A percentile compares a stretch with the other conserved stretches of the same genome.
These are phyloP conservation scores for Lamprotornis superbus DNA, from an alignment of 2,113 vertebrate species.

Conservation along the genomic window DNA sequence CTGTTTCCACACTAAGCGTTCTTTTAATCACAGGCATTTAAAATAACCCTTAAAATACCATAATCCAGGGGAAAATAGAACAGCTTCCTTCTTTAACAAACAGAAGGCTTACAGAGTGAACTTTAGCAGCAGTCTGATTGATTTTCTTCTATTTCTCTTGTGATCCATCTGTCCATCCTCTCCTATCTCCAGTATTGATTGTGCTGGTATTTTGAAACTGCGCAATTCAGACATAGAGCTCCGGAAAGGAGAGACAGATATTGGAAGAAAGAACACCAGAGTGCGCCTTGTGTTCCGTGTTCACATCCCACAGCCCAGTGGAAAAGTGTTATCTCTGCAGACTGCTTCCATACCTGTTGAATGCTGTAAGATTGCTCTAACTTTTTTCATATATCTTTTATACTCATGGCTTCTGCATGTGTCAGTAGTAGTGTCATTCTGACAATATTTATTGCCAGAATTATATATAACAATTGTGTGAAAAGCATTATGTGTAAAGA, in stretches of 20 bases:
- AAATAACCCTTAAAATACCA: background rate
- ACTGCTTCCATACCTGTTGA: conserved; percentile 95
- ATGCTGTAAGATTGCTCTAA: conserved; percentile 88
- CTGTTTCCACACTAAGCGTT: background rate
- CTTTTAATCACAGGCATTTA: background rate
- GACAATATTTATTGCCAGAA: background rate
- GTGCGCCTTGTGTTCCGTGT: conserved; percentile 96
- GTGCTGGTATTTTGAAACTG: conserved; percentile 96
- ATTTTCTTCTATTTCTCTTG: conserved; percentile 15
- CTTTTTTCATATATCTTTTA: background rate
- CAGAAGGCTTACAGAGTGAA: background rate
- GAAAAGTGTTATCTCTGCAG: conserved; percentile 95
- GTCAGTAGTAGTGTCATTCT: background rate
- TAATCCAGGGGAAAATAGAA: background rate
- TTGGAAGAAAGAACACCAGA: conserved; percentile 96
- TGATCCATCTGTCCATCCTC: background rate
- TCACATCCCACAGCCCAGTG: conserved; percentile 93
- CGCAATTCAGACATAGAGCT: conserved; percentile 99
- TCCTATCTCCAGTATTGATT: conserved; percentile 86
- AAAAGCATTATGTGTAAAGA: background rate
- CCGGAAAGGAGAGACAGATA: conserved; percentile 97
- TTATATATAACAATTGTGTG: background rate
- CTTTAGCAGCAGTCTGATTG: background rate
- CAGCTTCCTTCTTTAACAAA: background rate
- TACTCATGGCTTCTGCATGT: background rate